Conservation (phyloP, 1,140 invertebrate species). For the Thaumatotibia leucotreta region DNA sequence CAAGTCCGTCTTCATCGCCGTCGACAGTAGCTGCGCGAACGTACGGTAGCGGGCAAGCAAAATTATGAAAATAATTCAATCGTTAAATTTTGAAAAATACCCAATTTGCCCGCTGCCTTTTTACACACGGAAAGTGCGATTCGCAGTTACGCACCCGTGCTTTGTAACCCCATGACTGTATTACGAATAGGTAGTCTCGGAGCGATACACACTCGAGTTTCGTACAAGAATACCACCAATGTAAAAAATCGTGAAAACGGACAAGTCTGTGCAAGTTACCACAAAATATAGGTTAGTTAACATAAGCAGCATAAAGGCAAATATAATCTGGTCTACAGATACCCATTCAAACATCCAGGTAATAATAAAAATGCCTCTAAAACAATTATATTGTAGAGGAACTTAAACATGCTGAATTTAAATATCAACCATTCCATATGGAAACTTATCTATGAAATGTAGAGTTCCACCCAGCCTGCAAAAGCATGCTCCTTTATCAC, state of each 20-base stretch:
- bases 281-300: constrained; percentile 17
- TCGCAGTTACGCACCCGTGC: not conserved
- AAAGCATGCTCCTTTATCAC: constrained; percentile 1
- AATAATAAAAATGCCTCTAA: not conserved
- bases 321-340: not conserved
- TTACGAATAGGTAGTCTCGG: too few relatives aligned
- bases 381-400: not conserved
- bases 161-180: not conserved
- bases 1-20: constrained; percentile 89
- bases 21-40: constrained; percentile 83
- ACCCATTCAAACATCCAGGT: not conserved
- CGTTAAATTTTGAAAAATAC: not conserved
- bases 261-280: constrained; percentile 25
- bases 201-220: too few relatives aligned
- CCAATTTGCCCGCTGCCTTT: not conserved
- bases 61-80: constrained; percentile 1
- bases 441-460: not conserved
- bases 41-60: constrained; percentile 13
- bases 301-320: not conserved
- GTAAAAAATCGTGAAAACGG: constrained; percentile 13
- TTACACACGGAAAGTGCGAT: not conserved
- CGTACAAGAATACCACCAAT: not conserved
- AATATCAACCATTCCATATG: not conserved
- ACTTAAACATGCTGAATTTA: not conserved
- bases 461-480: not conserved